These are phyloP conservation scores for Vultur gryphus DNA, from an alignment of 2,797 vertebrate genomes.

Conservation along the genomic window DNA sequence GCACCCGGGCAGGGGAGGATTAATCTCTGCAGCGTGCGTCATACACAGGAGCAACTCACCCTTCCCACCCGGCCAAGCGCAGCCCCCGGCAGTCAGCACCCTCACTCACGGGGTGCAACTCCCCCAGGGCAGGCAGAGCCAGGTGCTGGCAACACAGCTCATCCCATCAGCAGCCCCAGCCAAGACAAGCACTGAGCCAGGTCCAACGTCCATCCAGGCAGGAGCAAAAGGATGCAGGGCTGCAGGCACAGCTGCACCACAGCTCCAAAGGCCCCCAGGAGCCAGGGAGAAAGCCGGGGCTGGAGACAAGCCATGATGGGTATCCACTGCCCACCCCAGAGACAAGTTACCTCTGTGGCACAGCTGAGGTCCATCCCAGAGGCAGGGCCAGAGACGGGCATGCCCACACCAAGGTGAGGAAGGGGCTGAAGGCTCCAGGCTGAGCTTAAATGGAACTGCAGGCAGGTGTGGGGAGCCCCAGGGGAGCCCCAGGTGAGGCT, in stretches of 20 bases:
- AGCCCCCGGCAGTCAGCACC: not conserved
- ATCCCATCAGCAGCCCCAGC: not conserved
- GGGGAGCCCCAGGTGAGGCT: not conserved
- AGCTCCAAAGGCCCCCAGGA: not conserved
- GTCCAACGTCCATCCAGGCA: not conserved
- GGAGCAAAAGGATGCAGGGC: not conserved
- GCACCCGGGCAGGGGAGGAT: not conserved
- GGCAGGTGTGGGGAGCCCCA: not conserved
- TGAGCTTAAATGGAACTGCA: not conserved
- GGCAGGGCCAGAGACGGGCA: accelerated
- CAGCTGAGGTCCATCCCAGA: accelerated
- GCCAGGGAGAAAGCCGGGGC: not conserved
- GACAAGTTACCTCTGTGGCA: not conserved
- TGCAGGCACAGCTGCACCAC: accelerated
- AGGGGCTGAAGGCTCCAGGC: accelerated
- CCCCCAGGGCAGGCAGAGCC: not conserved
- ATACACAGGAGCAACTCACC: accelerated
- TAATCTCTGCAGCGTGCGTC: not conserved
- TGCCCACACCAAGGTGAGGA: accelerated
- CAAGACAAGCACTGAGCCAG: not conserved
- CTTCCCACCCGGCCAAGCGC: not conserved
- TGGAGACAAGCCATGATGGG: accelerated
- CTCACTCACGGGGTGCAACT: not conserved
- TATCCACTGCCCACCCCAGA: too few relatives aligned
- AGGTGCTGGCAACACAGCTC: not conserved